Percentiles rank a stretch among this genome's conserved stretches.
Conservation (phyloP, 2,113 vertebrate species). For the Pseudorhombus dupliciocellatus region DNA sequence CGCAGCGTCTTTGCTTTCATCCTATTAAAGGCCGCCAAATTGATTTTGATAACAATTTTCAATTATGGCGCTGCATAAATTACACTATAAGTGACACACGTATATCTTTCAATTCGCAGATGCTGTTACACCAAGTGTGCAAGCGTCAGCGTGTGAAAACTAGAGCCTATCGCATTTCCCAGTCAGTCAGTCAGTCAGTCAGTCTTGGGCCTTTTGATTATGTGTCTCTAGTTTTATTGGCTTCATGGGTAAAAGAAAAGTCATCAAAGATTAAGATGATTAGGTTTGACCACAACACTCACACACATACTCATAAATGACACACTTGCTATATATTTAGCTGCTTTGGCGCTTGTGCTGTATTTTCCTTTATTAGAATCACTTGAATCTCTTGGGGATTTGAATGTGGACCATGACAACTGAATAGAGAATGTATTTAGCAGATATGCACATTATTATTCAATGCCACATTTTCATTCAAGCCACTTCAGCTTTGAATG, state of each 20-base stretch:
- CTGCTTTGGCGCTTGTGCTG: neutral
- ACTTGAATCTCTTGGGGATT: neutral
- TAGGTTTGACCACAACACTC: neutral
- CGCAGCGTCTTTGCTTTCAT: conserved; percentile 64
- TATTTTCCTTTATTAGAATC: neutral
- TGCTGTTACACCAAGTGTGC: conserved; percentile 48
- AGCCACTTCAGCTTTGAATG: neutral
- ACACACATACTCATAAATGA: neutral
- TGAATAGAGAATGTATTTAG: neutral
- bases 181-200: conserved; percentile 43
- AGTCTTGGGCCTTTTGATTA: conserved; percentile 49
- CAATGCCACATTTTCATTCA: neutral
- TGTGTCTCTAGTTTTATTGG: conserved; percentile 56
- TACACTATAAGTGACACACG: conserved; percentile 65
- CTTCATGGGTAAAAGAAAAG: conserved; percentile 46
- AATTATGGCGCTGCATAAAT: conserved; percentile 78
- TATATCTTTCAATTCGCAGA: conserved; percentile 62
- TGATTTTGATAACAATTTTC: conserved; percentile 81
- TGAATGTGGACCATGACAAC: neutral
- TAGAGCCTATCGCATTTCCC: conserved; percentile 39
- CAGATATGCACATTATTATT: neutral
- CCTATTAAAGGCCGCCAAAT: conserved; percentile 79
- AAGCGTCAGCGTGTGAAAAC: conserved; percentile 8
- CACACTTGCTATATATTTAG: neutral
- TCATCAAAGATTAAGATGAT: conserved; percentile 49